Evolutionary conservation across 2,888 invertebrate species (phyloP).

Genomic region (Cephalotes varians): DNA sequence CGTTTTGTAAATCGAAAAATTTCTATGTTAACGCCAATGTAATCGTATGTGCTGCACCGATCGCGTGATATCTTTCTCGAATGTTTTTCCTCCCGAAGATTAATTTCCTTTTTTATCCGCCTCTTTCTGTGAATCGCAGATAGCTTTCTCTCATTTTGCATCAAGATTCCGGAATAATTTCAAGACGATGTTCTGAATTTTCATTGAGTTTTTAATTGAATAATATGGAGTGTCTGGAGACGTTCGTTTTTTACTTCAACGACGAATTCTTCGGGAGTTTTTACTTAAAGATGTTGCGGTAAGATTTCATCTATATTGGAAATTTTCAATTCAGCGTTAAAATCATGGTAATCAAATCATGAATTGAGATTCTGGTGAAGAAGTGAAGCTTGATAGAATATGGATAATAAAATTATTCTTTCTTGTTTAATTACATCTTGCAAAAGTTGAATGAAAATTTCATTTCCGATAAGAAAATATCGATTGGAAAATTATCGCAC

Average conservation of each 20-base stretch:
- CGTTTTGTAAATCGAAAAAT: constrained; percentile 65
- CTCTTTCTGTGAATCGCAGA: constrained; percentile 40
- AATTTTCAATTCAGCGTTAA: background rate
- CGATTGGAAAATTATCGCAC: constrained; percentile 8
- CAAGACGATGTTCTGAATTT: background rate
- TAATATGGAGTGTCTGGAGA: background rate
- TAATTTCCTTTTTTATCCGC: constrained; percentile 1
- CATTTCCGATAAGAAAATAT: constrained; percentile 21
- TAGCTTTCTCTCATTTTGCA: constrained; percentile 10
- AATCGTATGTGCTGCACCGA: constrained; percentile 42
- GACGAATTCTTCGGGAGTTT: constrained; percentile 11
- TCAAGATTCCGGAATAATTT: constrained; percentile 59
- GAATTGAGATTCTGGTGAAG: constrained; percentile 9
- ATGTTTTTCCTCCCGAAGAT: background rate
- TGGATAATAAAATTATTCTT: constrained; percentile 31
- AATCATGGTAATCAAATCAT: constrained; percentile 3
- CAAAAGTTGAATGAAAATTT: constrained; percentile 20
- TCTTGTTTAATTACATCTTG: constrained; percentile 12
- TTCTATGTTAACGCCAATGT: constrained; percentile 45
- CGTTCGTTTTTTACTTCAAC: background rate
- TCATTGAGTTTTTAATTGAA: background rate
- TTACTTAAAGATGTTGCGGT: background rate
- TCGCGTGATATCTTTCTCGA: constrained; percentile 14
- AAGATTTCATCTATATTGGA: background rate
- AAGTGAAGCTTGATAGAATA: constrained; percentile 14